A percentile compares a stretch with the other conserved stretches of the same genome.
Conservation (phyloP, 2,888 invertebrate genomes). For the Phoenoteleia sp. region DNA sequence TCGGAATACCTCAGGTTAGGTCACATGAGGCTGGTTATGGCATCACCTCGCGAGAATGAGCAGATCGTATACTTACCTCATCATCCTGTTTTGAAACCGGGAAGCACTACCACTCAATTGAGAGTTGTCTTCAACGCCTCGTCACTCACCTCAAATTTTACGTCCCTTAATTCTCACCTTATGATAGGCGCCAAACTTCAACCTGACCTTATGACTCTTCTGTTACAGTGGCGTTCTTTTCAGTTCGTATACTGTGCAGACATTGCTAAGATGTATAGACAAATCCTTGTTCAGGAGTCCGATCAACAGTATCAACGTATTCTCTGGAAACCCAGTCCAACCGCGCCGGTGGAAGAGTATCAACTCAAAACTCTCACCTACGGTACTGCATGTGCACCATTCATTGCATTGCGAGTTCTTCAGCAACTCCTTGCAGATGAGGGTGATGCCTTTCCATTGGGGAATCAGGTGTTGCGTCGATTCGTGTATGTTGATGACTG, state of each 20-base stretch:
- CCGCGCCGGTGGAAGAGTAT: background rate
- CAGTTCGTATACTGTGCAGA: background rate
- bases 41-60: background rate
- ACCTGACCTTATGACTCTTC: background rate
- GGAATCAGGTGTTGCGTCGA: background rate
- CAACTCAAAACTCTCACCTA: background rate
- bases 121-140: slow-evolving; percentile 8
- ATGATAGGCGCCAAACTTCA: background rate
- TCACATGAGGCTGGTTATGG: background rate
- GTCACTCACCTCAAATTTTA: background rate
- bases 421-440: background rate
- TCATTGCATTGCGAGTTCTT: background rate
- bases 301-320: background rate
- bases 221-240: background rate
- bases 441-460: background rate
- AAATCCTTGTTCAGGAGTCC: background rate
- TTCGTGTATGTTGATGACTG: background rate
- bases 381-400: background rate
- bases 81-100: background rate
- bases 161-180: background rate
- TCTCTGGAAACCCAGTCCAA: background rate
- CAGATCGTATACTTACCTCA: background rate
- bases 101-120: background rate
- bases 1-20: background rate
- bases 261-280: background rate